Evolutionary conservation across 2,797 vertebrate genomes (phyloP), one percentile per base, ranked within the genome.

Genomic region (Sus cebifrons): DNA sequence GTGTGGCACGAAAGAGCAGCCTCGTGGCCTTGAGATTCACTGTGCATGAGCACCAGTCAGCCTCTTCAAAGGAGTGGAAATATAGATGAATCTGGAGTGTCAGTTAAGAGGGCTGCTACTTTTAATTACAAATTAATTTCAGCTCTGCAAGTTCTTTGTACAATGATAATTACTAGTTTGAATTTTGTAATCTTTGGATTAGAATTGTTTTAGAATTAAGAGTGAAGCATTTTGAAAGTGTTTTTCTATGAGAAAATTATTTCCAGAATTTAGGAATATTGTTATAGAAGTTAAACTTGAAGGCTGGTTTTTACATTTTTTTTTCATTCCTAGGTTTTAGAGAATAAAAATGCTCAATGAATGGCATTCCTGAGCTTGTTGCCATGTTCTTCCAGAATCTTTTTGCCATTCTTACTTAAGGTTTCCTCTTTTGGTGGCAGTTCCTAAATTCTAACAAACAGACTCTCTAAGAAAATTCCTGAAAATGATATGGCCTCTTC

Each of bases 171-270:
- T 75, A 18, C 49, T 82, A 86, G 49, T 83, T 70, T n/a, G 78
- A 83, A 77, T 32, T 74, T 87, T 79, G 0, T 77, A 32, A 44
- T 65, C 54, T 88, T 88, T 82, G 44, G 67, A 6, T 60, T 91
- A 40, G 25, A 82, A 25, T 77, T 91, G 36, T 36, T 17, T 60
- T 88, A 83, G 64, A 89, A 18, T 65, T 83, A 29, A 91, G 36
- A 84, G 4, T 84, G 56, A 84, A 94, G 6, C 70, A 77, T 86
- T 86, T 85, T 27, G 44, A 36, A 90, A 60, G 86, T 86, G 1
- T 68, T 8, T 92, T 89, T 54, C 91, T 94, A 58, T 29, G 27
- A 89, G 65, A 91, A 96, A 87, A 83, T 54, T 85, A 13, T 90
- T 89, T 71, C 25, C 13, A 89, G 58, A 92, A 81, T 83, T 85